Evolutionary conservation across 2,888 invertebrate genomes (phyloP).

Genomic region (Galeruca laticollis): DNA sequence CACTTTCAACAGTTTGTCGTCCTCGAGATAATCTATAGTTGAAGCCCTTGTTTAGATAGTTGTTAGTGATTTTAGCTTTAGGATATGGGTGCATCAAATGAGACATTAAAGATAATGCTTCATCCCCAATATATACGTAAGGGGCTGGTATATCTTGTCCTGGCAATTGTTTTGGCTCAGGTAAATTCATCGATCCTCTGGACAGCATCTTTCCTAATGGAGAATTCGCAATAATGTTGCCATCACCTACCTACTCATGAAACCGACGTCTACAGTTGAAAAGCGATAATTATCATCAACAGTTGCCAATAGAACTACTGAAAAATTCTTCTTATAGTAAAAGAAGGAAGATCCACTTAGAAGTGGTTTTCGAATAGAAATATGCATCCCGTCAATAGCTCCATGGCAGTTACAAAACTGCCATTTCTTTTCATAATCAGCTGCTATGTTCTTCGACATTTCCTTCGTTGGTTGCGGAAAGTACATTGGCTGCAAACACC

Average conservation of each 20-base stretch:
- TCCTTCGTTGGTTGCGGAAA: conserved; percentile 47
- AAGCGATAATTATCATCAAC: conserved; percentile 55
- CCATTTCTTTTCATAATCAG: conserved; percentile 51
- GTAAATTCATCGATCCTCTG: too few relatives aligned
- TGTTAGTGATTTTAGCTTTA: conserved; percentile 19
- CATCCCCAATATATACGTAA: conserved; percentile 60
- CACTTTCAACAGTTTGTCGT: too few relatives aligned
- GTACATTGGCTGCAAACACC: conserved; percentile 49
- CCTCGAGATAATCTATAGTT: conserved; percentile 38
- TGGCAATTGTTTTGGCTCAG: too few relatives aligned
- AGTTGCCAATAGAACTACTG: conserved; percentile 52
- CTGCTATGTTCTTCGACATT: conserved; percentile 51
- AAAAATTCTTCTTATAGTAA: conserved; percentile 55
- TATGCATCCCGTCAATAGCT: too few relatives aligned
- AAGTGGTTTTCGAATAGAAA: too few relatives aligned
- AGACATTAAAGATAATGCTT: conserved; percentile 55
- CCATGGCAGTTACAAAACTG: too few relatives aligned
- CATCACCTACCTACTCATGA: too few relatives aligned
- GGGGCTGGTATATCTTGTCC: too few relatives aligned
- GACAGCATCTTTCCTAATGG: conserved; percentile 37
- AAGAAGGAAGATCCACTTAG: conserved; percentile 54
- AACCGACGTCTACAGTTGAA: conserved; percentile 52
- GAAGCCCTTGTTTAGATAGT: conserved; percentile 33
- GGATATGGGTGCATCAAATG: conserved; percentile 40
- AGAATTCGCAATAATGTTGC: conserved; percentile 50